Evolutionary conservation across 2,113 vertebrate species (phyloP), one percentile per base, ranked within the genome.

Genomic region (Cyprinodon tularosa): DNA sequence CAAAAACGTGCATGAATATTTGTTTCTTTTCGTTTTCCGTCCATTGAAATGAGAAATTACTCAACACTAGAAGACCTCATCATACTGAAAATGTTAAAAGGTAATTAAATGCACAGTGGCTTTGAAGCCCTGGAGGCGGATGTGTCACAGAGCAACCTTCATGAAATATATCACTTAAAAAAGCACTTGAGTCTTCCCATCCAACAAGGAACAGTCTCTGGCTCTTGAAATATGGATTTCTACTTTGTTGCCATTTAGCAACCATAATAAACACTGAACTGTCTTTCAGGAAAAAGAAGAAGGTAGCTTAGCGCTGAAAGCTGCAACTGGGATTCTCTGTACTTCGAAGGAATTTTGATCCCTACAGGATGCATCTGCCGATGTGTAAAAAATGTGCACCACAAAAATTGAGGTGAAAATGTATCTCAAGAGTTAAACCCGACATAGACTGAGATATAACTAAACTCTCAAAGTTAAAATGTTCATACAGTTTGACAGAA

Each of bases 181-280:
- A 50, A 42, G 48, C 15, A 10, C 48, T 60, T 4, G 12, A 12
- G 68, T 77, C 70, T 76, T 80, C 45, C 2, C 15, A 64, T n/a
- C 83, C 77, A 81, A 66, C 74, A 62, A 77, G 62, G 63, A 74
- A 3, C 82, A 72, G 83, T 87, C 80, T 77, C 85, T 15, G 50
- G 64, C 79, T 68, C 57, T 42, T 88, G 68, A 77, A 83, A 85
- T 84, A 77, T 85, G 82, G 4, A 83, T 83, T 44, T 73, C 65
- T 64, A 59, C 82, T 73, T 64, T 80, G 82, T 73, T 85, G 70
- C 77, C 67, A 50, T 77, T 77, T 77, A 75, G 75, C 45, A 45
- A 29, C 65, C 39, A 22, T 76, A 76, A 68, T 72, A 66, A 82
- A 77, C 71, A 70, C 59, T 53, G 61, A 80, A 53, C 38, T 0